Evolutionary conservation across 2,797 vertebrate genomes (phyloP), one percentile per base, ranked within the genome.

Genomic region (Peromyscus melanophrys): DNA sequence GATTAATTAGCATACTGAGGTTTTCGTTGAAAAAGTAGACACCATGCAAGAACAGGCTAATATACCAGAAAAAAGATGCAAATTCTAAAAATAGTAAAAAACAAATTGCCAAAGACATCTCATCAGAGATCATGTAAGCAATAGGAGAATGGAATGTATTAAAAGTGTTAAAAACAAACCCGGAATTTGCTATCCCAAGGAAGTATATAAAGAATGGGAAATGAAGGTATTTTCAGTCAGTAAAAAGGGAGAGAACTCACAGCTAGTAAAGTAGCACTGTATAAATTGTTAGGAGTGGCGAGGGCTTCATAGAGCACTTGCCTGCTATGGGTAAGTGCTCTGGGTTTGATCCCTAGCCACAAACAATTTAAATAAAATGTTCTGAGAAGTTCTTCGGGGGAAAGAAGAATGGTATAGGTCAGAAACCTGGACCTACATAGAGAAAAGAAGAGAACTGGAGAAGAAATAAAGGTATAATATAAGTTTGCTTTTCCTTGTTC

Each of bases 111-210:
- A n/a, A 37, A 77, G 83, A 69, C 21, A 84, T 87, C 21, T 81
- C 6, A 81, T 46, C 17, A 75, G 46, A 92, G 63, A 92, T 29
- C 11, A 65, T 2, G 6, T 16, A 87, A 63, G 1, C 6, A 43
- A 21, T 13, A 29, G 57, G 11, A 75, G 2, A 82, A 37, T 52
- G 11, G 43, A 63, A 9, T 40, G 4, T 73, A 78, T 37, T 82
- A 37, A 85, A 95, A 73, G 10, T 25, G 34, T 27, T 80, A 71
- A 71, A 86, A 90, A 86, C 14, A 59, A 80, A 95, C 4, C 37
- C 73, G 29, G 13, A 63, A 34, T 63, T 81, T 4, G 27, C 8
- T 55, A 27, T 16, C 21, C n/a, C 40, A 9, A 27, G 73, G 27
- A 84, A 59, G 21, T 69, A 59, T 85, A 67, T 25, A 67, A 90